Evolutionary conservation across 35 echinoderm and acorn worm genomes (phyloP), one percentile per base, ranked within the genome.

Genomic region (Lytechinus pictus): DNA sequence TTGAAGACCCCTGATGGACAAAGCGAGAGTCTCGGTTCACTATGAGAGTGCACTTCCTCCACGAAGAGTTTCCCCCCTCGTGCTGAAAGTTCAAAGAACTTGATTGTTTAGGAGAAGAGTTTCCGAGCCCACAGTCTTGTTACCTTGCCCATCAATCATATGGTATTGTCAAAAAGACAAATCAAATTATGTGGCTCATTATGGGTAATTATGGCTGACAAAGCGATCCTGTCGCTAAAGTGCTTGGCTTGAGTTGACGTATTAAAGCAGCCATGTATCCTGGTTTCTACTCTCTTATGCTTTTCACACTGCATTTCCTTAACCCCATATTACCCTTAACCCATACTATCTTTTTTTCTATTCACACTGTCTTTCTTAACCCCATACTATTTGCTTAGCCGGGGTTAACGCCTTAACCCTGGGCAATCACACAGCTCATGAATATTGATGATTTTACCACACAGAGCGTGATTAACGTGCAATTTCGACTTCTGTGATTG

Each of bases 131-230:
- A 79, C 66, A 8, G 66, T n/a, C 16, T 24, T 79, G 6, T 79
- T 24, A 79, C 66, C 66, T 24, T n/a, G 19, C 66, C 66, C 16
- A 54, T 54, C 88, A 90, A 90, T 90, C 88, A 90, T 52, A 90
- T 54, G 29, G 88, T 28, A 90, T 90, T 90, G 88, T 90, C 52
- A 54, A 54, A 21, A 90, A 54, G 52, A 44, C 28, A 90, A 90
- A 52, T 54, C 28, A 90, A 90, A 52, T 90, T 52, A 90, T 44
- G 28, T 54, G 28, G 10, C 88, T 90, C 88, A 90, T 90, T 90
- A 90, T 28, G 29, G 88, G 88, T 54, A 54, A 90, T 90, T 90
- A 90, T 4, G 88, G 88, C 88, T 52, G 88, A 54, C 88, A 90
- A 52, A 90, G 29, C 27, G 52, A 21, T 52, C 88, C 28, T 90